Evolutionary conservation across 1,140 invertebrate species (phyloP), one percentile per base, ranked within the genome.

Genomic region (Drosophila lacteicornis): DNA sequence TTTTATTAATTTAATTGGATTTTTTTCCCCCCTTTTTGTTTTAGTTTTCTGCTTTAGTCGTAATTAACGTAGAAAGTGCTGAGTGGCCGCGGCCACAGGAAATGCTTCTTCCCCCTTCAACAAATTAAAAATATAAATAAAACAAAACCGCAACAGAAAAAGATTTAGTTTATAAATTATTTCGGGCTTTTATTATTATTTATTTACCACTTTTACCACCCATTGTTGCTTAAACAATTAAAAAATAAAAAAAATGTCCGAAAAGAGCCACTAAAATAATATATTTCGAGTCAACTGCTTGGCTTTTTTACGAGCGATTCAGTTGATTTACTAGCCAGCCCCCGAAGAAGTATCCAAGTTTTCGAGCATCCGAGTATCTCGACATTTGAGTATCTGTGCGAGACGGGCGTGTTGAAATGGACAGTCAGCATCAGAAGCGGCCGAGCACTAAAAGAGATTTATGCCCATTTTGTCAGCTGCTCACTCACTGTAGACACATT

Each of bases 141-240:
- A 38, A 36, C n/a, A 42, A 5, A 66, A 33, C 55, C 36, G 30
- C 67, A 63, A 43, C 45, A 36, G 27, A 30, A 79, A 57, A 38
- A 83, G 69, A 78, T 66, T 85, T 66, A 85, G 74, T 81, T 84
- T 85, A 85, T 85, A 85, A 85, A 81, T 78, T 84, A 85, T 85
- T 62, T 63, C 9, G 33, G 25, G 67, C 43, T 74, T 83, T 78
- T 80, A 88, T 88, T 83, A 83, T 84, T 88, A 87, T 90, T 87
- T 90, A 90, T 90, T 88, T 84, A 84, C 67, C 74, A 80, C 57
- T 73, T 85, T 91, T 91, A 91, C 85, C 90, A 83, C 90, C 90
- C 82, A 91, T 91, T 91, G 90, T 91, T 91, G 86, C 59, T 83
- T 75, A 82, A 85, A 91, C 75, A 91, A 91, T 91, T 90, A 87